phyloP scores from a whole-genome alignment of 2,797 vertebrate species.

The Psittacula echo region DNA sequence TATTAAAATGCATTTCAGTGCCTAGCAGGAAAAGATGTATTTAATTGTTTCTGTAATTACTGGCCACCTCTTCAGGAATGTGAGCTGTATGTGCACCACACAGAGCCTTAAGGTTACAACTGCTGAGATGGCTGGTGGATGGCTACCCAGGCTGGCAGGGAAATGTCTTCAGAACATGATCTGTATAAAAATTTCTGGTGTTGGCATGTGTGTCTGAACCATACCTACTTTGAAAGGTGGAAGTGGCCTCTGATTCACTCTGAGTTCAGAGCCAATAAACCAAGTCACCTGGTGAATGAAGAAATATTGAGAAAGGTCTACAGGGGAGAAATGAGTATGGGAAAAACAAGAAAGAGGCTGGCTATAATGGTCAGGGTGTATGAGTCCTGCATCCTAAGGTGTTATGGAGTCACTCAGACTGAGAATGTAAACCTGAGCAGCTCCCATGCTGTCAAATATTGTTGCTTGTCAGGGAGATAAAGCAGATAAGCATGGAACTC shows the following conservation, averaged over 20 bases:
- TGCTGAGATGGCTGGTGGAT: not conserved
- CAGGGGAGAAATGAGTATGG: not conserved
- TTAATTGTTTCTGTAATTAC: not conserved
- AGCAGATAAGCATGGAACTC: not conserved
- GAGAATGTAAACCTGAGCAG: not conserved
- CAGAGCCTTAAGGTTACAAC: not conserved
- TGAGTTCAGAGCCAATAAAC: not conserved
- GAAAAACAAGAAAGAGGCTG: not conserved
- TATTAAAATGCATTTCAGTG: not conserved
- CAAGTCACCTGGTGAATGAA: not conserved
- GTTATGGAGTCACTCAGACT: not conserved
- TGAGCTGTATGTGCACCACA: not conserved
- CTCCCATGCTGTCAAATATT: not conserved
- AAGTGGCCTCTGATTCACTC: not conserved
- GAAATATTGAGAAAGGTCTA: not conserved
- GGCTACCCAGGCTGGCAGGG: not conserved
- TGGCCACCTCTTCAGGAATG: not conserved
- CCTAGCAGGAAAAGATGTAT: not conserved
- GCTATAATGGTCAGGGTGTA: not conserved
- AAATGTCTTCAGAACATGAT: not conserved
- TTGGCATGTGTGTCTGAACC: not conserved
- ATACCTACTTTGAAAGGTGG: not conserved
- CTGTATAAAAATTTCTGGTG: not conserved
- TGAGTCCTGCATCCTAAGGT: not conserved
- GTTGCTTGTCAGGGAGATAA: not conserved